Percentiles rank a stretch among this genome's conserved stretches.
These are phyloP conservation scores for Oxycera nigricornis DNA, from an alignment of 2,888 invertebrate genomes.

Conservation along the genomic window DNA sequence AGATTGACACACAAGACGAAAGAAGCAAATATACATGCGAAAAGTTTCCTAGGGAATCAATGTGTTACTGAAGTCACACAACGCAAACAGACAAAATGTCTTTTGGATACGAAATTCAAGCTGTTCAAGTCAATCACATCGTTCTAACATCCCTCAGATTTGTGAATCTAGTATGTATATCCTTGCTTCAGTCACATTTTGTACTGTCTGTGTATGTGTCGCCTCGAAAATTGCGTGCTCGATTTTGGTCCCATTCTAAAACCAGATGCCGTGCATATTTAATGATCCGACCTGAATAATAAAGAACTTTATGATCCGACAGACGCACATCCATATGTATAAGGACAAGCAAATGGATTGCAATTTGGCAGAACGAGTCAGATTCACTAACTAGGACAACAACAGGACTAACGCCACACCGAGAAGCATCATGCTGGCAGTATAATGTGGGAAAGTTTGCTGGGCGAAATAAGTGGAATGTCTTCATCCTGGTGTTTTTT, in stretches of 20 bases:
- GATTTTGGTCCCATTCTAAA: not conserved
- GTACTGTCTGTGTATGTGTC: not conserved
- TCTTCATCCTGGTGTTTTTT: not conserved
- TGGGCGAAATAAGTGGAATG: not conserved
- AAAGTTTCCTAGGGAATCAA: not conserved
- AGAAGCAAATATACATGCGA: constrained; percentile 8
- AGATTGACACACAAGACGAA: not conserved
- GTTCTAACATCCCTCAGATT: not conserved
- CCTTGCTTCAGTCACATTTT: not conserved
- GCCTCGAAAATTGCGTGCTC: constrained; percentile 9
- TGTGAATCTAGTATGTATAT: not conserved
- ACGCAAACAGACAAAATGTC: not conserved
- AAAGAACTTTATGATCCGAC: constrained; percentile 26
- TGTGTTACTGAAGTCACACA: not conserved
- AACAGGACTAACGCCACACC: not conserved
- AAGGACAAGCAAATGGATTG: constrained; percentile 7
- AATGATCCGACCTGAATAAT: constrained; percentile 38
- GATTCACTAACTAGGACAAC: not conserved
- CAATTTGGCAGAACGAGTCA: constrained; percentile 23
- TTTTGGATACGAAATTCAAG: constrained; percentile 8
- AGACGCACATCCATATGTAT: constrained; percentile 7
- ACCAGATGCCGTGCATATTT: constrained; percentile 35
- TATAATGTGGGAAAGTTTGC: not conserved
- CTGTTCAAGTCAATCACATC: constrained; percentile 19
- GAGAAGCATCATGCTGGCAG: not conserved